These are phyloP conservation scores for Trogon surrucura DNA, from an alignment of 2,113 vertebrate species.

Conservation along the genomic window DNA sequence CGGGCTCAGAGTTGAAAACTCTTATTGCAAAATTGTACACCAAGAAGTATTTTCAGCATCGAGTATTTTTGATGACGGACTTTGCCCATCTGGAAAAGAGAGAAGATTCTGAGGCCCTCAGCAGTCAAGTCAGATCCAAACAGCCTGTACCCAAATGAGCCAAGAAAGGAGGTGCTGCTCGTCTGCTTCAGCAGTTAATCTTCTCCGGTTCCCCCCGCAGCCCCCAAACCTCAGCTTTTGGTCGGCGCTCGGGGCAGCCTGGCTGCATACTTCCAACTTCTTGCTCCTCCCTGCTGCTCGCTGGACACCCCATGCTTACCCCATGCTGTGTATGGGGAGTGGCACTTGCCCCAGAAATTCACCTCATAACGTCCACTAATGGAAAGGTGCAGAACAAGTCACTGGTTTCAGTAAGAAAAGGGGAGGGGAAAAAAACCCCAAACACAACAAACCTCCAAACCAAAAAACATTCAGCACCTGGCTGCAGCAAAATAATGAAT, in stretches of 20 bases:
- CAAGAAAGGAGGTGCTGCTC: slow-evolving; percentile 42
- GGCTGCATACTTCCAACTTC: neutral
- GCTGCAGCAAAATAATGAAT: slow-evolving; percentile 69
- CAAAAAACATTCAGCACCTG: slow-evolving; percentile 59
- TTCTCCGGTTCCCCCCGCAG: neutral
- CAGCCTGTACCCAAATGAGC: neutral
- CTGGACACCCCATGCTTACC: neutral
- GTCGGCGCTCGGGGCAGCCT: neutral
- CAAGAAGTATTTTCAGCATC: neutral
- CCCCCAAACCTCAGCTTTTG: slow-evolving; percentile 6
- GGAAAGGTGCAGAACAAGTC: neutral
- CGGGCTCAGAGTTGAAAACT: neutral
- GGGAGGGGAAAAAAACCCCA: neutral
- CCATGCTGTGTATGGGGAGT: fast-evolving
- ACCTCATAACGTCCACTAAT: neutral
- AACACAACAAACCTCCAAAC: neutral
- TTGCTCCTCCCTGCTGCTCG: neutral
- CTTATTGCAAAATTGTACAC: neutral
- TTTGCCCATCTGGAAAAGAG: slow-evolving; percentile 59
- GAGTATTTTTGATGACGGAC: neutral
- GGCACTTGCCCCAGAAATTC: neutral
- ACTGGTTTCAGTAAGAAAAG: slow-evolving; percentile 17
- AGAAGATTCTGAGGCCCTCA: slow-evolving; percentile 24
- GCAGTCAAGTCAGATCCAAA: slow-evolving; percentile 30
- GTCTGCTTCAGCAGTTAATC: slow-evolving; percentile 29